Conservation (phyloP, 1,140 invertebrate genomes). For the Caligus rogercresseyi region DNA sequence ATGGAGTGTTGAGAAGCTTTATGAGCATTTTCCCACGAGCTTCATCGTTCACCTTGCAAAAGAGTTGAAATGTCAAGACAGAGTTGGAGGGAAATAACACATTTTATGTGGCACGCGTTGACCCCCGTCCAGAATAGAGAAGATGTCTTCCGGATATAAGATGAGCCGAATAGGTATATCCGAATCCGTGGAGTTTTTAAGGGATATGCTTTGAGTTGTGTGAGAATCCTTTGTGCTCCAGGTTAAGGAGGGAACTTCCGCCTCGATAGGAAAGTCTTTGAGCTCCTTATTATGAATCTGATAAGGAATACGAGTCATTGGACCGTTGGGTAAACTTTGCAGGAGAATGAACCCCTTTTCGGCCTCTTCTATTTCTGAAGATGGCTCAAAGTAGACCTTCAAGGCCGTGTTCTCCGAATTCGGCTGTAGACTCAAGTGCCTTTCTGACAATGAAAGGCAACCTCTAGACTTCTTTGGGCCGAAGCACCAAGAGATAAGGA, state of each 20-base stretch:
- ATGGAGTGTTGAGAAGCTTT: not conserved
- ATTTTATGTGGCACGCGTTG: not conserved
- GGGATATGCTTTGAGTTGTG: not conserved
- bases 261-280: not conserved
- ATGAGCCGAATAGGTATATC: not conserved
- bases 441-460: too few relatives aligned
- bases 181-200: not conserved
- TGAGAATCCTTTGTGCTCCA: not conserved
- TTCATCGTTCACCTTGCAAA: not conserved
- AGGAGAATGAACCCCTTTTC: not conserved
- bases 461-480: too few relatives aligned
- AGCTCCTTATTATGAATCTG: not conserved
- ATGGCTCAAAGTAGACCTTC: not conserved
- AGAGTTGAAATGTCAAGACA: not conserved
- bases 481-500: not conserved
- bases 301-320: not conserved
- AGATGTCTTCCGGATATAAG: not conserved
- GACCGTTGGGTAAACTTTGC: not conserved
- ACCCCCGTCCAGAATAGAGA: not conserved
- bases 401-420: not conserved
- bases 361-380: not conserved
- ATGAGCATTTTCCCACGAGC: not conserved
- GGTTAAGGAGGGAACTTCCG: not conserved
- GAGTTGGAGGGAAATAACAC: not conserved
- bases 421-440: not conserved